These are phyloP conservation scores for Tadarida brasiliensis DNA, from an alignment of 2,797 vertebrate genomes.

Conservation along the genomic window DNA sequence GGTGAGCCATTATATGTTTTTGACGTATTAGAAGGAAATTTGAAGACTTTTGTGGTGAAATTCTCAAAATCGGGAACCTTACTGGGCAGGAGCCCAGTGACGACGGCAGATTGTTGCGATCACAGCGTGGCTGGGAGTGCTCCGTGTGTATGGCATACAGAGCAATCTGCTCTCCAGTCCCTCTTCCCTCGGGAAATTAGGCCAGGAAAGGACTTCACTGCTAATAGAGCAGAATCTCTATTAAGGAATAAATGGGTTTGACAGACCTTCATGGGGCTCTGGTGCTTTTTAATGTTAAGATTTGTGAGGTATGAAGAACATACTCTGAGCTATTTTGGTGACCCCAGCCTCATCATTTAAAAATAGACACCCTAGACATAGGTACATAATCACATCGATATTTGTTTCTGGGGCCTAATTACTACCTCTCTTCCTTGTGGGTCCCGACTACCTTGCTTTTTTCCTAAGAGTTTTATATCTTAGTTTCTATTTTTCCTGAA, in stretches of 20 bases:
- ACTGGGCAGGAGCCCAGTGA: not conserved
- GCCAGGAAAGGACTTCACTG: not conserved
- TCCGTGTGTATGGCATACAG: not conserved
- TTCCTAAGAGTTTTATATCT: constrained; percentile 5
- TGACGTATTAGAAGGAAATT: constrained; percentile 11
- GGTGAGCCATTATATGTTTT: constrained; percentile 43
- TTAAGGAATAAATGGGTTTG: constrained; percentile 41
- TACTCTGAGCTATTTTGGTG: not conserved
- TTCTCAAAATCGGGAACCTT: constrained; percentile 8
- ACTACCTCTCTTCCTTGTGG: not conserved
- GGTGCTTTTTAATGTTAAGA: constrained; percentile 51
- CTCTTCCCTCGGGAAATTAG: not conserved
- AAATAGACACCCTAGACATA: not conserved
- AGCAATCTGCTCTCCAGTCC: not conserved
- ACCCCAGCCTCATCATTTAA: not conserved
- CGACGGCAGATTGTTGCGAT: not conserved
- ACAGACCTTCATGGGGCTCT: not conserved
- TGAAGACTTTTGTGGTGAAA: constrained; percentile 11
- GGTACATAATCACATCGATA: not conserved
- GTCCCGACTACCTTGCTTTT: not conserved
- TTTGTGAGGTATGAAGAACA: constrained; percentile 49
- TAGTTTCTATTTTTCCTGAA: not conserved
- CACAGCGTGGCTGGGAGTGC: not conserved
- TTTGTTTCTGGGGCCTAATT: constrained; percentile 12
- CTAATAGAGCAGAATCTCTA: not conserved